Evolutionary conservation across 1,140 invertebrate genomes (phyloP).

Genomic region (Nixonia krombeini): DNA sequence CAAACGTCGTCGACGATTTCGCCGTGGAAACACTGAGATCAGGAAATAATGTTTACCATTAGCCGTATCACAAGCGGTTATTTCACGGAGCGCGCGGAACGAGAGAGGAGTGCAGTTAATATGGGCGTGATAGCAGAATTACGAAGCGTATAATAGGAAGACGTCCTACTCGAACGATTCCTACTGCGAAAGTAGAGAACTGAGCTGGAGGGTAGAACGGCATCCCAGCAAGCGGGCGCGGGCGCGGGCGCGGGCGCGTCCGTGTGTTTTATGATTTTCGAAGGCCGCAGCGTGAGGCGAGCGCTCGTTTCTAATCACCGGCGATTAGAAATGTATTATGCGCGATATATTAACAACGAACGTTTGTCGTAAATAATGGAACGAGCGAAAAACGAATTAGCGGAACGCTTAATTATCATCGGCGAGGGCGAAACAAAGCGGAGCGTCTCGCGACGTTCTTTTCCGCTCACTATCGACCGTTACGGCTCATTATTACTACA

Average conservation of each 20-base stretch:
- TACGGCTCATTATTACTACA: constrained; percentile 24
- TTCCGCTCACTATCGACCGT: too few species aligned
- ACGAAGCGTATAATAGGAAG: constrained; percentile 56
- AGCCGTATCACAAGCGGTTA: constrained; percentile 20
- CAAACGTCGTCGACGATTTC: constrained; percentile 49
- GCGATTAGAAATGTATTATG: constrained; percentile 5
- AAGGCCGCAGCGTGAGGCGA: constrained; percentile 21
- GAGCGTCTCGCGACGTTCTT: constrained; percentile 8
- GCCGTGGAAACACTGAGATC: constrained; percentile 25
- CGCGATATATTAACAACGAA: too few species aligned
- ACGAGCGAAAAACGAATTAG: too few species aligned
- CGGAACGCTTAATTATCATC: background rate
- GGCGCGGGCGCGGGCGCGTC: too few species aligned
- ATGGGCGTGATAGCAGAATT: constrained; percentile 53
- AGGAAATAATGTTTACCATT: constrained; percentile 42
- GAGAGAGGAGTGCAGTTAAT: constrained; percentile 41
- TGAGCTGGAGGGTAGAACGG: constrained; percentile 51
- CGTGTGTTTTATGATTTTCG: constrained; percentile 42
- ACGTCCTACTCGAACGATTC: constrained; percentile 52
- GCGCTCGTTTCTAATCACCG: constrained; percentile 21
- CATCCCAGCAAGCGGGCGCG: constrained; percentile 34
- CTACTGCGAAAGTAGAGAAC: constrained; percentile 50
- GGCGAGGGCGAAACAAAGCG: constrained; percentile 16
- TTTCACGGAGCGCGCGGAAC: constrained; percentile 15
- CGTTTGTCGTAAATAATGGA: too few species aligned